Conservation (phyloP, 1,140 invertebrate genomes). For the Drosophila guanche region DNA sequence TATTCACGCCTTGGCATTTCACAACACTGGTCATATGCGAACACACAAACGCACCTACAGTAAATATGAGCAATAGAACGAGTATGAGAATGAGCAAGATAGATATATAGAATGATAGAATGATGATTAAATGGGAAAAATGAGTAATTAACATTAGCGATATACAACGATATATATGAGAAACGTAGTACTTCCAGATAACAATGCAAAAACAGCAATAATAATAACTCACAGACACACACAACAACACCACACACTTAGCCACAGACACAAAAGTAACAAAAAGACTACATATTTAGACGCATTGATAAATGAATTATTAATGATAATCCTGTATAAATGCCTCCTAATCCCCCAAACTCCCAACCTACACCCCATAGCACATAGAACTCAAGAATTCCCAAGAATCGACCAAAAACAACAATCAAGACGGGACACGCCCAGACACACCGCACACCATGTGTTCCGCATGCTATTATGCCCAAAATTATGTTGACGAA, state of each 20-base stretch:
- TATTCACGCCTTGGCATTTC: conserved; percentile 28
- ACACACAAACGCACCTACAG: conserved; percentile 34
- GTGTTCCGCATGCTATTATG: too few species aligned
- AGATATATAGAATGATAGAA: conserved; percentile 1
- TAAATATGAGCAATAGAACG: conserved; percentile 38
- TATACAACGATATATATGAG: conserved; percentile 66
- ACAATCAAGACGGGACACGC: too few species aligned
- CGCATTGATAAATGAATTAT: too few species aligned
- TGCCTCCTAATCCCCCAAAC: too few species aligned
- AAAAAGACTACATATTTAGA: conserved; percentile 5
- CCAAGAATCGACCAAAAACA: too few species aligned
- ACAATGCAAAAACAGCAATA: conserved; percentile 13
- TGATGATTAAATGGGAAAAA: neutral
- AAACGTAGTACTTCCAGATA: conserved; percentile 72
- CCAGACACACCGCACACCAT: too few species aligned
- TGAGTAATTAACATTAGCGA: conserved; percentile 52
- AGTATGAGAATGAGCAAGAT: conserved; percentile 16
- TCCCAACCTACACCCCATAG: too few species aligned
- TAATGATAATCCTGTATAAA: too few species aligned
- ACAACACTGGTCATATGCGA: conserved; percentile 51
- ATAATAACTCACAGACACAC: conserved; percentile 8
- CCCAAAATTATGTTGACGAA: too few species aligned
- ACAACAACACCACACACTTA: conserved; percentile 7
- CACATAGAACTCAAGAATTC: too few species aligned
- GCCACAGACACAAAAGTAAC: conserved; percentile 7